phyloP scores from a whole-genome alignment of 2,888 invertebrate species.

The Megastigmus dorsalis region DNA sequence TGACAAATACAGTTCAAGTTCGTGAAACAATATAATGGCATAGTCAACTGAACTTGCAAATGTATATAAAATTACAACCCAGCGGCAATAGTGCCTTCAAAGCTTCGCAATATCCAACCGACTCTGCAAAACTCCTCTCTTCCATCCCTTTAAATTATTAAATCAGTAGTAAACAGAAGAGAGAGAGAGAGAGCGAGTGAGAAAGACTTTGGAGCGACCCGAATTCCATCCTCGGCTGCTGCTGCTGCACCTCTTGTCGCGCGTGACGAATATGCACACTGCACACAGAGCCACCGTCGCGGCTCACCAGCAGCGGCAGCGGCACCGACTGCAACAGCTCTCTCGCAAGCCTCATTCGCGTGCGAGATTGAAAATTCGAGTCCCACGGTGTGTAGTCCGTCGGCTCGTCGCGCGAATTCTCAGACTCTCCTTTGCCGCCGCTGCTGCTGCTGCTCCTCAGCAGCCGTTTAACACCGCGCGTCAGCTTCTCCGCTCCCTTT shows the following conservation, averaged over 20 bases:
- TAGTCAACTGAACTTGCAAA: no score
- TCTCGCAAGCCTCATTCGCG: slow-evolving; percentile 61
- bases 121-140: background rate
- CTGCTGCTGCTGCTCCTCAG: background rate
- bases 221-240: slow-evolving; percentile 65
- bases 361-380: slow-evolving; percentile 66
- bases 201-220: slow-evolving; percentile 62
- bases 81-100: no score
- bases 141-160: slow-evolving; percentile 5
- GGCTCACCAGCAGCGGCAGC: no score
- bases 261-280: slow-evolving; percentile 59
- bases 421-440: slow-evolving; percentile 47
- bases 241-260: slow-evolving; percentile 56
- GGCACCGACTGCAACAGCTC: no score
- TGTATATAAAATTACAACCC: no score
- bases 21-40: no score
- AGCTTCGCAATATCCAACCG: slow-evolving; percentile 6
- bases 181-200: background rate
- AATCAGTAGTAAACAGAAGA: no score
- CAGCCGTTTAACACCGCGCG: slow-evolving; percentile 57
- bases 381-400: slow-evolving; percentile 62
- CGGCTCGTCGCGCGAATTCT: slow-evolving; percentile 63
- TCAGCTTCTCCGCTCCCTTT: slow-evolving; percentile 63
- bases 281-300: no score
- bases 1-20: no score